phyloP scores from a whole-genome alignment of 2,797 vertebrate species.

The Vultur gryphus region DNA sequence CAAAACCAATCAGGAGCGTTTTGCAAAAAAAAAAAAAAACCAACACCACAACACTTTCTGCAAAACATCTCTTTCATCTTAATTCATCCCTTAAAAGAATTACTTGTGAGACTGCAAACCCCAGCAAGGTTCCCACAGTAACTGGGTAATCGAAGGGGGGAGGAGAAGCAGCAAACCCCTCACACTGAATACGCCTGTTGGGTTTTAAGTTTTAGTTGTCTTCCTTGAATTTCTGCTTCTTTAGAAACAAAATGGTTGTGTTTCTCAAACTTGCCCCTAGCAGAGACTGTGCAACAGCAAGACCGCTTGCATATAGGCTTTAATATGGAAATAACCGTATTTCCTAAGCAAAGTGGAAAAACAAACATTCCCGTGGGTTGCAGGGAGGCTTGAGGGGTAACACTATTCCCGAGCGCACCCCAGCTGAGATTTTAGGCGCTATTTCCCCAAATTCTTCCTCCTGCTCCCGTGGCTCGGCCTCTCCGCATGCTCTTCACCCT shows the following conservation, averaged over 20 bases:
- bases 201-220: not conserved
- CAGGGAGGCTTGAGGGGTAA: not conserved
- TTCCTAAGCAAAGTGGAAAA: not conserved
- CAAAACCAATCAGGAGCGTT: not conserved
- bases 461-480: not conserved
- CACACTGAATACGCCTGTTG: accelerated
- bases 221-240: not conserved
- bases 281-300: not conserved
- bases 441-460: not conserved
- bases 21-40: not conserved
- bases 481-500: not conserved
- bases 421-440: accelerated
- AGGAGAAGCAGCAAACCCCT: not conserved
- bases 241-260: not conserved
- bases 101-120: not conserved
- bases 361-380: not conserved
- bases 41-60: not conserved
- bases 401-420: not conserved
- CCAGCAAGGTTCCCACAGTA: not conserved
- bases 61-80: not conserved
- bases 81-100: not conserved
- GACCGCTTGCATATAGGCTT: accelerated
- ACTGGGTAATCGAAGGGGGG: not conserved
- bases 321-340: not conserved
- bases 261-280: not conserved